These are phyloP conservation scores for Naso thynnoides DNA, from an alignment of 2,797 vertebrate genomes.

Conservation along the genomic window DNA sequence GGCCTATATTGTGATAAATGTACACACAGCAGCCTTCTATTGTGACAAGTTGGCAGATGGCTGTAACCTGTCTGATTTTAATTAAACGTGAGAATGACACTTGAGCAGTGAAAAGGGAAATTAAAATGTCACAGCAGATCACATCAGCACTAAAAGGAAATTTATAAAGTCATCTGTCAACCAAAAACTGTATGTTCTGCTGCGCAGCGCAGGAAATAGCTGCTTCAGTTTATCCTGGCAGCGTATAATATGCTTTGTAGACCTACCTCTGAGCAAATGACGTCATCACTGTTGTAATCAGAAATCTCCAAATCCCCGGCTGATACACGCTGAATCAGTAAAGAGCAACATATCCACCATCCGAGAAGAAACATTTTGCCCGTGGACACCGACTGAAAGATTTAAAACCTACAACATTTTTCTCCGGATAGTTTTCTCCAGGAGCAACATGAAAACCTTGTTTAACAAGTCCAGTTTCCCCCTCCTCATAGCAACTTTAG, in stretches of 20 bases:
- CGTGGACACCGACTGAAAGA: not conserved
- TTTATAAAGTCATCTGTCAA: constrained; percentile 45
- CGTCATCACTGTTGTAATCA: constrained; percentile 27
- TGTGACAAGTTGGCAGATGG: constrained; percentile 14
- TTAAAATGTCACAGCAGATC: constrained; percentile 21
- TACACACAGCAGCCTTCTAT: not conserved
- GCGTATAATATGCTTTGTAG: not conserved
- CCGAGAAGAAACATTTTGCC: constrained; percentile 57
- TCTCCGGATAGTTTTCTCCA: not conserved
- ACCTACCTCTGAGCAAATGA: constrained; percentile 74
- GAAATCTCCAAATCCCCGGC: constrained; percentile 40
- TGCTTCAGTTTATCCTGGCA: constrained; percentile 1
- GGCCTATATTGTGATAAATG: not conserved
- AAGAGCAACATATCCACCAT: constrained; percentile 40
- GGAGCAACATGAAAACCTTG: not conserved
- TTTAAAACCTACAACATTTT: constrained; percentile 19
- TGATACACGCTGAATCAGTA: constrained; percentile 32
- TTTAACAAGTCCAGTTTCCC: constrained; percentile 27
- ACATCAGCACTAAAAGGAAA: constrained; percentile 32
- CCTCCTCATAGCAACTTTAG: not conserved
- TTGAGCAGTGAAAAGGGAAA: constrained; percentile 36
- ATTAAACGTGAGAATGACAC: constrained; percentile 33
- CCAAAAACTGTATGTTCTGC: constrained; percentile 4
- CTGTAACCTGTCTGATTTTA: constrained; percentile 14
- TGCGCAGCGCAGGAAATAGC: constrained; percentile 7